Evolutionary conservation across 2,113 vertebrate species (phyloP).

Genomic region (Calidris pugnax): DNA sequence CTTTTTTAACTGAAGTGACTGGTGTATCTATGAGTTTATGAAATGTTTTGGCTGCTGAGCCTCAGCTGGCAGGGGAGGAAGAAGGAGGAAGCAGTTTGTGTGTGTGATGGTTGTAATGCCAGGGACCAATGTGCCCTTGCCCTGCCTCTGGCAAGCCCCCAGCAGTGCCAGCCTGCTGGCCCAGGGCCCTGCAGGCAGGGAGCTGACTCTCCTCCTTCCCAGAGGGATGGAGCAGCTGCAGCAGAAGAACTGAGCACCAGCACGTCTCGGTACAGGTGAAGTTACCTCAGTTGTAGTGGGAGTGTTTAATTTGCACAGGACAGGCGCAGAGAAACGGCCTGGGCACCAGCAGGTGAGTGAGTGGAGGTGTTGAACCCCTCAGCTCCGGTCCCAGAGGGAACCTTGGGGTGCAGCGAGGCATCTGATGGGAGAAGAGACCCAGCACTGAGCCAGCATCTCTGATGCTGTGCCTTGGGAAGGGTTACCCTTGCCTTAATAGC

Average conservation of each 20-base stretch:
- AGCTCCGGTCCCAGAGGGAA: not conserved
- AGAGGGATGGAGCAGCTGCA: not conserved
- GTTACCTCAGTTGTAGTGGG: not conserved
- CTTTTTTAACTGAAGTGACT: not conserved
- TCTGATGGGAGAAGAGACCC: not conserved
- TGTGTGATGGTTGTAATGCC: rapidly evolving
- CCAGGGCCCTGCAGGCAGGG: not conserved
- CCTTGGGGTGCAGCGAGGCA: not conserved
- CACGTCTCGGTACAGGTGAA: rapidly evolving
- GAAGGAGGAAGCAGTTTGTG: not conserved
- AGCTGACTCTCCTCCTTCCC: not conserved
- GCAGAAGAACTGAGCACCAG: not conserved
- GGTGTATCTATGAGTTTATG: not conserved
- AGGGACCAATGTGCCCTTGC: not conserved
- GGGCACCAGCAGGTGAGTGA: not conserved
- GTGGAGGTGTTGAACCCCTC: not conserved
- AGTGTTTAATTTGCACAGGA: not conserved
- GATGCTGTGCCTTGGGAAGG: not conserved
- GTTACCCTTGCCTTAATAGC: conserved; percentile 43
- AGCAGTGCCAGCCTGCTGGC: not conserved
- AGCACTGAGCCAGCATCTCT: not conserved
- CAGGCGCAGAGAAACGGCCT: not conserved
- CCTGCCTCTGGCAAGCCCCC: not conserved
- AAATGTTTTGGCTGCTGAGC: not conserved
- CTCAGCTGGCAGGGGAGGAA: not conserved